Conservation (phyloP, 2,113 vertebrate genomes). For the Rhabdomys dilectus region DNA sequence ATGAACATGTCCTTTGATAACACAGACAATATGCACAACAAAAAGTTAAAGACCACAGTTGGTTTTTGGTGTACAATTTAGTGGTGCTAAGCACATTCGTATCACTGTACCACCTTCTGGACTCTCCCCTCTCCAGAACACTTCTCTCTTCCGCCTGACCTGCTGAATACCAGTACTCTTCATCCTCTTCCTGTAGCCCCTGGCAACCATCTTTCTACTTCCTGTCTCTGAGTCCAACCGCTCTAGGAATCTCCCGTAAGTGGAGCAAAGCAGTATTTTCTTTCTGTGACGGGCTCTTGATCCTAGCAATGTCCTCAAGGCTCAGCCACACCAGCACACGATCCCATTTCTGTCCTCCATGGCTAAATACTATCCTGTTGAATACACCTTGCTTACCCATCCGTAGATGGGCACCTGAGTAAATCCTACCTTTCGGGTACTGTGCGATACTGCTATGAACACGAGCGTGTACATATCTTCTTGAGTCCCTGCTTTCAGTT, state of each 20-base stretch:
- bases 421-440: neutral
- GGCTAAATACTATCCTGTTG: neutral
- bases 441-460: neutral
- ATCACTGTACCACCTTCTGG: neutral
- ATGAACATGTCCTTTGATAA: neutral
- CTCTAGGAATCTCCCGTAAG: neutral
- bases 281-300: neutral
- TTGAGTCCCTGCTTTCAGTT: neutral
- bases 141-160: neutral
- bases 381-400: neutral
- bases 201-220: neutral
- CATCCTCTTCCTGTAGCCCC: accelerated
- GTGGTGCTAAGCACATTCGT: neutral
- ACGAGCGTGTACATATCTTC: neutral
- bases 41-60: neutral
- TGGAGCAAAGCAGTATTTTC: neutral
- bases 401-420: neutral
- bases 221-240: neutral
- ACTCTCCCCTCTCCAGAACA: neutral
- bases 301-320: neutral
- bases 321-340: neutral
- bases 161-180: neutral
- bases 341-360: neutral
- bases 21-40: neutral
- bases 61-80: neutral